These are phyloP conservation scores for Pygoscelis antarcticus DNA, from an alignment of 2,113 vertebrate species.

Conservation along the genomic window DNA sequence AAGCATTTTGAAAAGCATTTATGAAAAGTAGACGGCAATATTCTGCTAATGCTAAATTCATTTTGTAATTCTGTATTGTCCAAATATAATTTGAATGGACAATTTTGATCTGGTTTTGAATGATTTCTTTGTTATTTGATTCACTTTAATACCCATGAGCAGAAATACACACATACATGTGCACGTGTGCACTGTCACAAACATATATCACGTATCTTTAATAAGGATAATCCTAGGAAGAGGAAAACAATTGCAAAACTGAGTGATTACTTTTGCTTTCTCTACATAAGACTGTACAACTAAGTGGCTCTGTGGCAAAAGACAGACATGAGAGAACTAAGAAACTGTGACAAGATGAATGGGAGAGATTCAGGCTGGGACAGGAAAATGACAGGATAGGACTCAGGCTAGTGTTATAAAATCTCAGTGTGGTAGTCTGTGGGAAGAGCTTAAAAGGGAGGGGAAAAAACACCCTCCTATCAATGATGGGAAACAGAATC, in stretches of 20 bases:
- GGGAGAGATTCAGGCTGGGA: background rate
- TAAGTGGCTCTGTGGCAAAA: background rate
- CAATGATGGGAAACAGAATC: background rate
- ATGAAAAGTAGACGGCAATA: background rate
- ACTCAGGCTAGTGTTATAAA: background rate
- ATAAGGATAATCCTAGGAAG: background rate
- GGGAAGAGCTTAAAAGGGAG: background rate
- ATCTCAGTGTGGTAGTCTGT: background rate
- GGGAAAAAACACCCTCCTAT: background rate
- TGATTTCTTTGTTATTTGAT: background rate
- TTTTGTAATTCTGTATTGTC: background rate
- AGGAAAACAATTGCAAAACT: background rate
- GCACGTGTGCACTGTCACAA: fast-evolving
- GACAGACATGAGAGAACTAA: background rate
- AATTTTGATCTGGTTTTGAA: background rate
- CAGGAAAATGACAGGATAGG: background rate
- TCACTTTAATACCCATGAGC: background rate
- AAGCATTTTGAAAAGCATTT: background rate
- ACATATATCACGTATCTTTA: background rate
- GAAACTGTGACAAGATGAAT: background rate
- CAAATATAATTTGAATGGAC: background rate
- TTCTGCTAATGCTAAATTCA: background rate
- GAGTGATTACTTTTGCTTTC: background rate
- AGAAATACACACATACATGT: background rate
- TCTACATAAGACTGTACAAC: background rate